Conservation (phyloP, 2,888 invertebrate genomes). For the Ormyrus nitidulus region DNA sequence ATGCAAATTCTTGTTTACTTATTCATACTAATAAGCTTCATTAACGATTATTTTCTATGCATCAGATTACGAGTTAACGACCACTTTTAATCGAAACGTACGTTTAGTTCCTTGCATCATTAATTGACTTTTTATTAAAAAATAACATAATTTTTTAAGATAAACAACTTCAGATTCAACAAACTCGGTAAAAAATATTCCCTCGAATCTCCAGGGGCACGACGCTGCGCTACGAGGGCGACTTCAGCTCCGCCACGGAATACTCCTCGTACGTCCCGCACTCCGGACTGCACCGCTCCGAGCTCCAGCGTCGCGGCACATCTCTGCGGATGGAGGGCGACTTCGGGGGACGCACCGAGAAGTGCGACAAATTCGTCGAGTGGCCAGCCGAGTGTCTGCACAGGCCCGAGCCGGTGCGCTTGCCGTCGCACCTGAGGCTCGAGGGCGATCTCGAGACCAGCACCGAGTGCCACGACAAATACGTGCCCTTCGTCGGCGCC, state of each 20-base stretch:
- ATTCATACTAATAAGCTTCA: too few relatives aligned
- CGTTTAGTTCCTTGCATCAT: neutral
- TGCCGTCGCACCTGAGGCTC: conserved; percentile 75
- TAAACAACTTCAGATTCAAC: neutral
- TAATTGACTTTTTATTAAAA: neutral
- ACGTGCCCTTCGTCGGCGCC: conserved; percentile 74
- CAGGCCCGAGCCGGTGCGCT: conserved; percentile 74
- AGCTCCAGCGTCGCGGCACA: conserved; percentile 74
- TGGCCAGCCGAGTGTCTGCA: conserved; percentile 34
- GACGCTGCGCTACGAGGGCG: conserved; percentile 66
- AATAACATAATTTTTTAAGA: too few relatives aligned
- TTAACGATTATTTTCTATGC: too few relatives aligned
- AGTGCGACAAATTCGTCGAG: conserved; percentile 67
- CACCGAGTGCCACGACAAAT: conserved; percentile 76
- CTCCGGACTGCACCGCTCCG: conserved; percentile 74
- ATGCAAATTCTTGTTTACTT: too few relatives aligned
- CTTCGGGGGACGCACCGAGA: conserved; percentile 76
- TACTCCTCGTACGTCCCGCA: conserved; percentile 76
- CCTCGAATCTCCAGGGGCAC: conserved; percentile 61
- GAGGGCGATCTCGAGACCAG: conserved; percentile 76
- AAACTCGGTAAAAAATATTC: neutral
- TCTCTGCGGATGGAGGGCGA: conserved; percentile 77
- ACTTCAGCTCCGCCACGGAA: conserved; percentile 74
- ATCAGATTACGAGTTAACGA: too few relatives aligned
- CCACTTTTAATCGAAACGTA: neutral